Base-by-base conservation (phyloP, 2,888 invertebrate species). In the Netelia fuscicornis region DNA sequence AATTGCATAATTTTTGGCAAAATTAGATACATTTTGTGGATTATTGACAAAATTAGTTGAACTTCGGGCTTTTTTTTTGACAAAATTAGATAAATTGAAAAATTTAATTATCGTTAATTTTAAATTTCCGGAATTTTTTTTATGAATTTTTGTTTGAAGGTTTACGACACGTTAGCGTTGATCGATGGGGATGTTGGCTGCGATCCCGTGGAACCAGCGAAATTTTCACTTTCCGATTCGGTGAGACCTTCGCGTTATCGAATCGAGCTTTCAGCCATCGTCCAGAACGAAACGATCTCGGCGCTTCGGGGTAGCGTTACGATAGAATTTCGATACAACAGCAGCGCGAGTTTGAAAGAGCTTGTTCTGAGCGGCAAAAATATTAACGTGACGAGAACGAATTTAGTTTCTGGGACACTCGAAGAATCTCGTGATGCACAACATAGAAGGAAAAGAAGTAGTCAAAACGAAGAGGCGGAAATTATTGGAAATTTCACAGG, bases 271-370 rank as follows among this genome's bases (percentile, higher is more conserved):
- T 87, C 79, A 65, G 90, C 91, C 10, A 84, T 89, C 23, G 70
- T 88, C 68, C 86, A 88, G 23, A 80, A 84, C 54, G 78, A 87
- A 25, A 70, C 71, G n/a, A 74, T 89, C 37, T 84, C 87, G 2
- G 87, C 64, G 81, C 48, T 92, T 20, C 84, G 86, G 25, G 93
- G 92, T 9, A 89, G 78, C 11, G 88, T 91, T 2, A 30, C 79
- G 58, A 89, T 93, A 11, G 87, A 91, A 30, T 92, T 93, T 80
- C 81, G 54, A 5, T 86, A 91, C 52, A 90, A 88, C 82, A 90
- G 83, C 25, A 86, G 79, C 30, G 72, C 79, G 1, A 77, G 77
- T 13, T 84, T 92, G 64, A 80, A 56, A 13, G 85, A 89, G 77
- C 84, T 93, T 62, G 89, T 90, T 23, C 81, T 93, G 23, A 91